These are phyloP conservation scores for Temnothorax curvispinosus DNA, from an alignment of 1,140 invertebrate genomes.

Conservation along the genomic window DNA sequence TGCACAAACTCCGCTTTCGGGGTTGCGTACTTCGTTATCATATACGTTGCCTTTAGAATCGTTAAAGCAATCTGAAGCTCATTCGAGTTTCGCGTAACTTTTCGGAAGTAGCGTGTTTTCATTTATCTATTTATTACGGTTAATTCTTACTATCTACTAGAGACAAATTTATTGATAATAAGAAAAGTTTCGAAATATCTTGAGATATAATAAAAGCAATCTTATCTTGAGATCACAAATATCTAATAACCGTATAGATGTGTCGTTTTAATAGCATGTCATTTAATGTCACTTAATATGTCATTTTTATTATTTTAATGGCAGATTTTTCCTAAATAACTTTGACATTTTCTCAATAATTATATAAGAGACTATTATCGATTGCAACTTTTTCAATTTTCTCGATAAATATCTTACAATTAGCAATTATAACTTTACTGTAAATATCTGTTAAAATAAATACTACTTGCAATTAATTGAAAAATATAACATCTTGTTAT, in stretches of 20 bases:
- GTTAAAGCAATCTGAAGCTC: constrained; percentile 11
- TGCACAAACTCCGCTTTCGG: constrained; percentile 6
- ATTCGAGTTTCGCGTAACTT: neutral
- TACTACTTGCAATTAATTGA: constrained; percentile 11
- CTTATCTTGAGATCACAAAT: neutral
- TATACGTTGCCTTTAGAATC: neutral
- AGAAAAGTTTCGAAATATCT: neutral
- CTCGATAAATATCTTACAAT: neutral
- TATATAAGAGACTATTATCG: neutral
- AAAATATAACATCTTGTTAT: neutral
- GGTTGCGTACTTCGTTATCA: constrained; percentile 2
- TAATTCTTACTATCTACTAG: neutral
- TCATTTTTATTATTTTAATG: neutral
- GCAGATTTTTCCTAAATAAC: neutral
- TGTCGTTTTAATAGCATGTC: neutral
- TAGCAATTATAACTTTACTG: neutral
- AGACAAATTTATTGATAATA: neutral
- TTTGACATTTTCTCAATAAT: neutral
- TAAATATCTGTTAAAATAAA: neutral
- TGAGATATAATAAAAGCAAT: neutral
- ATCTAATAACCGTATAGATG: neutral
- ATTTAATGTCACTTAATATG: no score
- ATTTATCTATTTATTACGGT: neutral
- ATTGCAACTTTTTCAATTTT: neutral
- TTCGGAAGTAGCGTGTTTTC: constrained; percentile 1